These are phyloP conservation scores for Latrodectus geometricus DNA, from an alignment of 1,140 invertebrate genomes.

Conservation along the genomic window DNA sequence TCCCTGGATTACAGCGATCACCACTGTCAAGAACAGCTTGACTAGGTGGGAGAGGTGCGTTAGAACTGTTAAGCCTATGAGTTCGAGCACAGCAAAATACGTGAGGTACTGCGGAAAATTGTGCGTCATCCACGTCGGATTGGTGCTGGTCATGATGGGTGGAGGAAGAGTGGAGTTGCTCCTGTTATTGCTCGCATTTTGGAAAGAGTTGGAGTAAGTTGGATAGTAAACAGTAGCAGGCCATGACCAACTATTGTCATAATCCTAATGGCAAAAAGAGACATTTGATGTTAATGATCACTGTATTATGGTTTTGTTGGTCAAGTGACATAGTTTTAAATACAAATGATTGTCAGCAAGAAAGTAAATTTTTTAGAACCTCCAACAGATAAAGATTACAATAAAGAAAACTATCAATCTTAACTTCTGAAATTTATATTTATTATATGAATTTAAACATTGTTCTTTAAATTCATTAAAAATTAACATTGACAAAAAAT, in stretches of 20 bases:
- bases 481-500: too few species aligned
- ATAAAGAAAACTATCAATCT: too few species aligned
- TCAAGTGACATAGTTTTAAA: too few species aligned
- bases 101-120: slow-evolving; percentile 79
- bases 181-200: neutral
- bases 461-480: too few species aligned
- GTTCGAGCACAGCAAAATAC: slow-evolving; percentile 77
- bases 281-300: too few species aligned
- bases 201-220: neutral
- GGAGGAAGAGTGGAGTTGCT: neutral
- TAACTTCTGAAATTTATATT: too few species aligned
- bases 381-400: too few species aligned
- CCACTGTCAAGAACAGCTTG: slow-evolving; percentile 76
- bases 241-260: slow-evolving; percentile 44
- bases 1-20: slow-evolving; percentile 75
- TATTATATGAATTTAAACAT: too few species aligned
- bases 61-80: slow-evolving; percentile 79
- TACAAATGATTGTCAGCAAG: too few species aligned
- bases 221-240: neutral
- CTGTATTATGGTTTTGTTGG: too few species aligned
- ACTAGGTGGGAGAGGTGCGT: slow-evolving; percentile 79
- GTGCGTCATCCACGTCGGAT: neutral
- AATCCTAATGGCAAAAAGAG: neutral
- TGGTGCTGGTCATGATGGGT: neutral
- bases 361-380: too few species aligned